Base-by-base conservation (phyloP, 2,888 invertebrate species). In the Ganaspis brasiliensis region DNA sequence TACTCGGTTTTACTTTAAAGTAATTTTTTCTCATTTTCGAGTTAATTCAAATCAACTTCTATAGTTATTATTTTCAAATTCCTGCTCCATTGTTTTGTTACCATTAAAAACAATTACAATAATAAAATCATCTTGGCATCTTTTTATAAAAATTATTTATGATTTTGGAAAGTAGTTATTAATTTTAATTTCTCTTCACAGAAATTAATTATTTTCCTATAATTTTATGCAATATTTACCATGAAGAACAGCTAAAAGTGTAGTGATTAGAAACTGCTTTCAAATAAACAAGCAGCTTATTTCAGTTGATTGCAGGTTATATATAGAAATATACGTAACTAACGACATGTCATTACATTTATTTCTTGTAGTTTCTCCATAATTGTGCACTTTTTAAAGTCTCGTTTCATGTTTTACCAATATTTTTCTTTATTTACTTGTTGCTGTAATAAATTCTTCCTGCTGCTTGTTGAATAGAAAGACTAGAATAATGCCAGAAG, bases 241-340 rank as follows among this genome's bases (percentile, higher is more conserved):
- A 5, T 40, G 35, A 61, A 31, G 35, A 61, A 61, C 26, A 9
- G 49, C 8, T 19, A 52, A 35, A 63, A 56, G 6, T 56, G 56
- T 21, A 24, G 56, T 63, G 37, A 63, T 63, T 63, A 63, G 61
- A 37, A 37, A 6, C 35, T 12, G 37, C 6, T 63, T 63, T 63
- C 12, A 63, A 63, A 37, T 63, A 40, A 19, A 52, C 52, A 52
- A 19, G 21, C 10, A 21, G 21, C 37, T 16, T 61, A 35, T 61
- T 61, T 37, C 35, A 35, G 12, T 19, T 37, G 61, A 61, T 61
- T 61, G 16, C 19, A 61, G 9, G 35, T 35, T 35, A 35, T 31
- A 35, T 31, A 16, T 49, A 14, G 14, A 16, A 9, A 35, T n/a
- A 35, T 31, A 9, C 24, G 24, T 4, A 14, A 14, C 56, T 24